Evolutionary conservation across 2,797 vertebrate genomes (phyloP).

Genomic region (Phalanger gymnotis): DNA sequence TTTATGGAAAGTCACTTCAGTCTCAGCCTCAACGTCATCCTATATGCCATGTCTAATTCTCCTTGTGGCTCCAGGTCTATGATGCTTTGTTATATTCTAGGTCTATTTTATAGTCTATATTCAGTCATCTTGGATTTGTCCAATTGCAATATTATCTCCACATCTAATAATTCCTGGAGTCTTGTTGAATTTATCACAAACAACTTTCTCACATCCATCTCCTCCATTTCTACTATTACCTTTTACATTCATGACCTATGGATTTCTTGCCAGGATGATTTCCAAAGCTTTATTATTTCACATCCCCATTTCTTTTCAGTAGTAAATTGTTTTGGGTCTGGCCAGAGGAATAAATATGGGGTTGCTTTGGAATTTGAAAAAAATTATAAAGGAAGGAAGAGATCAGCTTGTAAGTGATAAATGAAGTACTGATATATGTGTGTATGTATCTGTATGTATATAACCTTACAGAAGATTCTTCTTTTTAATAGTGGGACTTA

Average conservation of each 20-base stretch:
- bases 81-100: background rate
- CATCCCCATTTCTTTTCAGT: constrained; percentile 18
- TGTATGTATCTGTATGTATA: background rate
- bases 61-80: background rate
- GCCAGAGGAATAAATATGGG: constrained; percentile 62
- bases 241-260: too few relatives aligned
- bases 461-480: constrained; percentile 13
- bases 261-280: too few relatives aligned
- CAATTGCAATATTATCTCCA: too few relatives aligned
- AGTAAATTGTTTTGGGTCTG: constrained; percentile 41
- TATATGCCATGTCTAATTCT: background rate
- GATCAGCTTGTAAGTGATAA: constrained; percentile 54
- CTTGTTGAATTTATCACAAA: too few relatives aligned
- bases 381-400: constrained; percentile 54
- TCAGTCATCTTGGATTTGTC: too few relatives aligned
- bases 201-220: too few relatives aligned
- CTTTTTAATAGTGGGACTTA: constrained; percentile 38
- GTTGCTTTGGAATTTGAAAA: constrained; percentile 50
- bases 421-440: constrained; percentile 29
- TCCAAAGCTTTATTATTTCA: too few relatives aligned
- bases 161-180: too few relatives aligned
- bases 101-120: background rate
- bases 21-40: background rate
- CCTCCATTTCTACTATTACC: too few relatives aligned
- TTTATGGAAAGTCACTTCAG: background rate